phyloP scores from a whole-genome alignment of 2,797 vertebrate genomes.

The Hoplostethus atlanticus region DNA sequence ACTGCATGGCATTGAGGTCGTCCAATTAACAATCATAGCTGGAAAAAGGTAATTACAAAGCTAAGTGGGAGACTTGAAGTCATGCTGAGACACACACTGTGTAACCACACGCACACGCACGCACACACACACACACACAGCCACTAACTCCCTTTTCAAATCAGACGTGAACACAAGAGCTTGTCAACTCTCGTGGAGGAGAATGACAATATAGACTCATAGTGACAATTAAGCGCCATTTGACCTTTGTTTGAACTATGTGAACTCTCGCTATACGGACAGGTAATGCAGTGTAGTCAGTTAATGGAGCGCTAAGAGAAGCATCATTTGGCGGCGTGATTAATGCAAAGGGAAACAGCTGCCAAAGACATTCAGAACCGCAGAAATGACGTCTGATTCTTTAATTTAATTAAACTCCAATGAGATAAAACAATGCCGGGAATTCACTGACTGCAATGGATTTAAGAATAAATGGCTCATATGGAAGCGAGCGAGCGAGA shows the following conservation, averaged over 20 bases:
- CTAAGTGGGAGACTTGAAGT: constrained; percentile 67
- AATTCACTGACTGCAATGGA: constrained; percentile 1
- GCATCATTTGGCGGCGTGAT: constrained; percentile 3
- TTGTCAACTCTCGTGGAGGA: constrained; percentile 36
- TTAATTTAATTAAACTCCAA: constrained; percentile 26
- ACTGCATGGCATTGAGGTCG: constrained; percentile 20
- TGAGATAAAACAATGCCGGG: constrained; percentile 15
- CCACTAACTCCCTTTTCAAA: constrained; percentile 30
- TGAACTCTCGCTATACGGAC: constrained; percentile 8
- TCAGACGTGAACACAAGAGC: constrained; percentile 23
- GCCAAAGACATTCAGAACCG: not conserved
- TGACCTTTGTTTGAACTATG: constrained; percentile 38
- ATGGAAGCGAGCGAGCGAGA: not conserved
- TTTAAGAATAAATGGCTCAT: not conserved
- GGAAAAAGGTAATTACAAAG: constrained; percentile 76
- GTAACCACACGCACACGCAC: constrained; percentile 11
- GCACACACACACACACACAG: constrained; percentile 18
- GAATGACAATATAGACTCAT: constrained; percentile 19
- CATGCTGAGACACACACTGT: constrained; percentile 61
- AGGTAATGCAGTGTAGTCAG: not conserved
- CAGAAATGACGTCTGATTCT: constrained; percentile 16
- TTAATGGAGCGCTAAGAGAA: constrained; percentile 21
- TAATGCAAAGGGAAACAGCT: constrained; percentile 20
- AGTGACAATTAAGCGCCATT: constrained; percentile 39
- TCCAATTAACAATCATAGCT: constrained; percentile 72